These are phyloP conservation scores for Lottia scabra DNA, from an alignment of 2,888 invertebrate genomes.

Conservation along the genomic window DNA sequence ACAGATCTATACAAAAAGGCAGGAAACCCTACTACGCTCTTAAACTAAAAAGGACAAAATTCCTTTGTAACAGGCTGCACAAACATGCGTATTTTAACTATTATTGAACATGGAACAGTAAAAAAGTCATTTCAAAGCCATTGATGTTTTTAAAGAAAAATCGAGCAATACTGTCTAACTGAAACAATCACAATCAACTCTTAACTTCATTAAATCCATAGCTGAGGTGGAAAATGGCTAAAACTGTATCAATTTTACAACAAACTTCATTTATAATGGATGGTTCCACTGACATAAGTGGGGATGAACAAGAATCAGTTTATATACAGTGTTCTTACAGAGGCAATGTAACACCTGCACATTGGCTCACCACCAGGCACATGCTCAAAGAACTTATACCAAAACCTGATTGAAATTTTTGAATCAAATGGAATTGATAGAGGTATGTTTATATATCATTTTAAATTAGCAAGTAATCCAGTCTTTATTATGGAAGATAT, in stretches of 20 bases:
- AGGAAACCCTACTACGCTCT: too few species aligned
- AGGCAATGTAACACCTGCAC: not conserved
- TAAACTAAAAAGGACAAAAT: too few species aligned
- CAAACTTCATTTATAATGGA: not conserved
- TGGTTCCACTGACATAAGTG: not conserved
- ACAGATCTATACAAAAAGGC: too few species aligned
- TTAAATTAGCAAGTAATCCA: too few species aligned
- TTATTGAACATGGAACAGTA: too few species aligned
- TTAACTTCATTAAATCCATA: not conserved
- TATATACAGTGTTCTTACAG: not conserved
- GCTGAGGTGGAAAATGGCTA: not conserved
- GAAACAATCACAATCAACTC: not conserved
- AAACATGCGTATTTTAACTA: too few species aligned
- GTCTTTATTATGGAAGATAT: too few species aligned
- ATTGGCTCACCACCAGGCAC: not conserved
- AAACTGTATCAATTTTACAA: too few species aligned
- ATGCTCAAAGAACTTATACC: not conserved
- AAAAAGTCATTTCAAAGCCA: too few species aligned
- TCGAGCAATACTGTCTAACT: too few species aligned
- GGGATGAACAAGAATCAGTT: not conserved
- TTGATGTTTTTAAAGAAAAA: too few species aligned
- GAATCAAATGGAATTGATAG: not conserved
- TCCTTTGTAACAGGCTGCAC: too few species aligned
- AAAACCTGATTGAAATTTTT: not conserved
- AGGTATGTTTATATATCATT: not conserved